Evolutionary conservation across 53 echinoderm and acorn worm species (phyloP).

Genomic region (Antedon mediterranea): DNA sequence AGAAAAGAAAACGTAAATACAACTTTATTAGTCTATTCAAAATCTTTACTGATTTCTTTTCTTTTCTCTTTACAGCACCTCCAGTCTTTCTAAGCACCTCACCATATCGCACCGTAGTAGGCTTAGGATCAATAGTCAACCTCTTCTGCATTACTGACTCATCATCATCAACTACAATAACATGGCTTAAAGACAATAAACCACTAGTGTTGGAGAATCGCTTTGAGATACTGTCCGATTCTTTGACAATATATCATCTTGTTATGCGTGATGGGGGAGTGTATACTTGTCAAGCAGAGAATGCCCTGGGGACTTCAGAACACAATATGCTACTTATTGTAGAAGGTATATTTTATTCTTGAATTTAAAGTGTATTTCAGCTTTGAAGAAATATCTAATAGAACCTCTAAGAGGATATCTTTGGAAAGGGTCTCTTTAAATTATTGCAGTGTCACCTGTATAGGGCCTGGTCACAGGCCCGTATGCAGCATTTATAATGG

Average conservation of each 20-base stretch:
- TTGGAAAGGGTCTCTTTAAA: too few relatives aligned
- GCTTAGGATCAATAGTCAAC: constrained; percentile 22
- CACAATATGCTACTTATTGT: constrained; percentile 48
- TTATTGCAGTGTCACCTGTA: too few relatives aligned
- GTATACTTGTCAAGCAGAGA: constrained; percentile 64
- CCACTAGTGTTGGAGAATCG: constrained; percentile 20
- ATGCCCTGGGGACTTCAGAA: constrained; percentile 45
- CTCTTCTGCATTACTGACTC: constrained; percentile 52
- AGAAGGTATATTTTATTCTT: too few relatives aligned
- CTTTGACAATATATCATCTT: constrained; percentile 48
- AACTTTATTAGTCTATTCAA: too few relatives aligned
- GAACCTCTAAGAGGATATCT: too few relatives aligned
- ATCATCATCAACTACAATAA: constrained; percentile 50
- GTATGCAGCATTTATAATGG: too few relatives aligned
- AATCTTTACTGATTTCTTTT: too few relatives aligned
- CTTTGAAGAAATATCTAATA: too few relatives aligned
- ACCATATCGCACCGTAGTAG: constrained; percentile 36
- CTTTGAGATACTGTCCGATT: constrained; percentile 32
- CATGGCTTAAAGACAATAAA: constrained; percentile 59
- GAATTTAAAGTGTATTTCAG: too few relatives aligned
- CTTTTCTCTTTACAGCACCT: constrained; percentile 41
- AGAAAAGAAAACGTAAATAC: too few relatives aligned
- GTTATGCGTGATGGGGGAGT: constrained; percentile 49
- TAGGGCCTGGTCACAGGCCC: too few relatives aligned
- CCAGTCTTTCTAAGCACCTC: constrained; percentile 60